Evolutionary conservation across 2,888 invertebrate species (phyloP).

Genomic region (Hypomecis punctinalis): DNA sequence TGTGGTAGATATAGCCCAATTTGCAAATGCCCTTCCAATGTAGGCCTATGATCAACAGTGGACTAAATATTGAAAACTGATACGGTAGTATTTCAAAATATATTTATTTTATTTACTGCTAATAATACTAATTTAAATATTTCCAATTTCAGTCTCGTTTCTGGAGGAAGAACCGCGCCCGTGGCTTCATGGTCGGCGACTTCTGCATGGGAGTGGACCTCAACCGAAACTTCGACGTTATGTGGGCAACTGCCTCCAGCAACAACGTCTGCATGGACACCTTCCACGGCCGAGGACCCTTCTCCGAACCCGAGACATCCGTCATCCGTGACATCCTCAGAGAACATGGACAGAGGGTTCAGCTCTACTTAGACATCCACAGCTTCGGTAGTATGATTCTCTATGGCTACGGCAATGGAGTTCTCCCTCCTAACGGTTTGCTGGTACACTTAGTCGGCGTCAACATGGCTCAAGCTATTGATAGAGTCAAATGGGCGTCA

Average conservation of each 20-base stretch:
- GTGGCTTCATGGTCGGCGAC: constrained; percentile 52
- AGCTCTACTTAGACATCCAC: constrained; percentile 90
- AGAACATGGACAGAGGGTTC: constrained; percentile 73
- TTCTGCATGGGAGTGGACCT: constrained; percentile 89
- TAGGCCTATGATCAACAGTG: no score
- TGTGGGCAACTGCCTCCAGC: constrained; percentile 86
- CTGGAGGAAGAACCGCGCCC: constrained; percentile 88
- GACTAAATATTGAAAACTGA: no score
- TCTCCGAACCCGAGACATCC: constrained; percentile 88
- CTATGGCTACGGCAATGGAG: constrained; percentile 67
- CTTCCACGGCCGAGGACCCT: constrained; percentile 86
- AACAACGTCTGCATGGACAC: constrained; percentile 83
- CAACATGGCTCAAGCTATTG: constrained; percentile 74
- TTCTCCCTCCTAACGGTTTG: constrained; percentile 77
- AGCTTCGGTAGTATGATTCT: constrained; percentile 88
- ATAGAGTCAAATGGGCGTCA: constrained; percentile 69
- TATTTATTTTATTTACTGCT: no score
- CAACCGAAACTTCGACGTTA: constrained; percentile 90
- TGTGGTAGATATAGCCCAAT: no score
- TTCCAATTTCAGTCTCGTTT: constrained; percentile 74
- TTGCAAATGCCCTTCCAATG: no score
- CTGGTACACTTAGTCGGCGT: constrained; percentile 70
- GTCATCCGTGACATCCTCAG: constrained; percentile 84
- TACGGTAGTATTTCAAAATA: no score
- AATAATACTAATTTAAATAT: neutral